phyloP scores from a whole-genome alignment of 1,140 invertebrate genomes.

The Lamellibrachia luymesi region DNA sequence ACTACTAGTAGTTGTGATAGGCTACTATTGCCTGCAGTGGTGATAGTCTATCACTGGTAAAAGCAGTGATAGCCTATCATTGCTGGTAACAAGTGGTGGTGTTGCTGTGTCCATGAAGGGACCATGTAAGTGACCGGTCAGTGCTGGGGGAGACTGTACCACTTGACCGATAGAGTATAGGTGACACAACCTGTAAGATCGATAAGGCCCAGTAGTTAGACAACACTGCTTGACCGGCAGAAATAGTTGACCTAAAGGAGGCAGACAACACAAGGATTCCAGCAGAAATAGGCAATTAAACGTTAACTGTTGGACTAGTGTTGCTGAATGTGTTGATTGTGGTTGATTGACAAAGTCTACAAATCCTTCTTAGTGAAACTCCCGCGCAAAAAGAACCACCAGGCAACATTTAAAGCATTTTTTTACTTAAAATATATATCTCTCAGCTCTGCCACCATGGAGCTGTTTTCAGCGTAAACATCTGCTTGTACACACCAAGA shows the following conservation, averaged over 20 bases:
- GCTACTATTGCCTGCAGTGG: too few species aligned
- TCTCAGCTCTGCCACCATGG: background rate
- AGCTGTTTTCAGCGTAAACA: background rate
- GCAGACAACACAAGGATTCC: background rate
- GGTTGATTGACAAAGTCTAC: background rate
- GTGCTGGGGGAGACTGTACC: background rate
- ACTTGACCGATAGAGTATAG: background rate
- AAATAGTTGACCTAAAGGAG: background rate
- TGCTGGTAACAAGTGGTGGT: background rate
- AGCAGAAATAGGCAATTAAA: background rate
- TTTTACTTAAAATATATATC: background rate
- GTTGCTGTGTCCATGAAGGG: background rate
- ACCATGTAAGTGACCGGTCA: background rate
- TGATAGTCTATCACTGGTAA: background rate
- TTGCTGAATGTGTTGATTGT: background rate
- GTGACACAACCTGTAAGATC: background rate
- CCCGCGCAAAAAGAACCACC: background rate
- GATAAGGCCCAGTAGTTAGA: background rate
- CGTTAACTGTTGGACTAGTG: background rate
- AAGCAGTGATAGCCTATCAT: background rate
- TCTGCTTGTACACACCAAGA: background rate
- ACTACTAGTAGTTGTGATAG: too few species aligned
- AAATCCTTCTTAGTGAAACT: background rate
- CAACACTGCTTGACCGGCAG: background rate
- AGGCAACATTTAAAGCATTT: background rate